These are phyloP conservation scores for Apodemia zela DNA, from an alignment of 2,888 invertebrate genomes.

Conservation along the genomic window DNA sequence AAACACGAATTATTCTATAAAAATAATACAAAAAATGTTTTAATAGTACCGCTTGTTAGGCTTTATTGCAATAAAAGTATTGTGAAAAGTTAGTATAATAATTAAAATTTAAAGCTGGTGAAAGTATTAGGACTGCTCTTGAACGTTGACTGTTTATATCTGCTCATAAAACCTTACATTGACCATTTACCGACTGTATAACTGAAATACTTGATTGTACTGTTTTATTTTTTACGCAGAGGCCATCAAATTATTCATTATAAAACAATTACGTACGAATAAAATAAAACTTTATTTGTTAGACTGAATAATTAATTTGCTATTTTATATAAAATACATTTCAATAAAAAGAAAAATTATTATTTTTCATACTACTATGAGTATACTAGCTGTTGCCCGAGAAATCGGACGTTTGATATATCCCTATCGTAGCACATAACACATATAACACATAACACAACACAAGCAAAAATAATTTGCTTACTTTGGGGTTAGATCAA, in stretches of 20 bases:
- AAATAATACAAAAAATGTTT: neutral
- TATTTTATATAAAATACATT: neutral
- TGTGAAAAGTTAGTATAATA: neutral
- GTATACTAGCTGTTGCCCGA: no score
- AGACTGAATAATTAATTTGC: neutral
- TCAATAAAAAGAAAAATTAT: neutral
- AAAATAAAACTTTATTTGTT: neutral
- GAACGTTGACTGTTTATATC: constrained; percentile 55
- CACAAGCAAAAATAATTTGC: no score
- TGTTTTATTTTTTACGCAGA: constrained; percentile 33
- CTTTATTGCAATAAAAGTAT: neutral
- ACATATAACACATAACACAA: no score
- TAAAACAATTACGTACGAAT: constrained; percentile 10
- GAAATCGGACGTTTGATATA: no score
- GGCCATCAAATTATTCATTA: constrained; percentile 12
- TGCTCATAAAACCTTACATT: constrained; percentile 62
- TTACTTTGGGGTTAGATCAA: no score
- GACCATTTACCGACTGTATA: constrained; percentile 61
- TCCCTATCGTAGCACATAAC: no score
- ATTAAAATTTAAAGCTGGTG: constrained; percentile 55
- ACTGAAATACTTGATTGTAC: constrained; percentile 53
- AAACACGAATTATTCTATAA: neutral
- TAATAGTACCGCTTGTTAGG: neutral
- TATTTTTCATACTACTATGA: no score
- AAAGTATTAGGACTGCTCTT: constrained; percentile 47